These are phyloP conservation scores for Tipula lateralis DNA, from an alignment of 2,888 invertebrate species.

Conservation along the genomic window DNA sequence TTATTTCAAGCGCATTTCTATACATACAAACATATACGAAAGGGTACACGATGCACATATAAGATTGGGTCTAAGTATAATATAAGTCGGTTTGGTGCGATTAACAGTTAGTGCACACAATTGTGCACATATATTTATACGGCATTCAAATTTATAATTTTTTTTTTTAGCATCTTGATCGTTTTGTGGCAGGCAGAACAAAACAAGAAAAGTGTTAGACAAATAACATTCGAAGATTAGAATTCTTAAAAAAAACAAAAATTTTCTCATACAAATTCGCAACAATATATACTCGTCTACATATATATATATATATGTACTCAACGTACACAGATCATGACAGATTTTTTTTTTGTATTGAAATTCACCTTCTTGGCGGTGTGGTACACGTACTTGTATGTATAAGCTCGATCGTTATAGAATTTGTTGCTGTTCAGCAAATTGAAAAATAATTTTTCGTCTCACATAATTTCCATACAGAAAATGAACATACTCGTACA, in stretches of 20 bases:
- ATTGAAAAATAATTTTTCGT: slow-evolving; percentile 27
- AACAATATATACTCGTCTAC: background rate
- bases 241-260: background rate
- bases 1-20: background rate
- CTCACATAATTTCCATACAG: background rate
- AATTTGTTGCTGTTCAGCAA: slow-evolving; percentile 14
- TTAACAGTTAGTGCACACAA: background rate
- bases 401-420: background rate
- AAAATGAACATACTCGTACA: background rate
- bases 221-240: slow-evolving; percentile 15
- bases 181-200: background rate
- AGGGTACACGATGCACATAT: background rate
- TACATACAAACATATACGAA: background rate
- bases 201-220: background rate
- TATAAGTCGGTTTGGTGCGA: slow-evolving; percentile 12
- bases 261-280: background rate
- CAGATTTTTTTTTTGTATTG: background rate
- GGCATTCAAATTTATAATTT: slow-evolving; percentile 5
- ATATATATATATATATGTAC: background rate
- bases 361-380: slow-evolving; percentile 11
- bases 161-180: slow-evolving; percentile 3
- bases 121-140: background rate
- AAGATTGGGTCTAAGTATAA: background rate
- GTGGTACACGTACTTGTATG: no score
- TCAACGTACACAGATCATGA: background rate